These are phyloP conservation scores for Melanotaenia duboulayi DNA, from an alignment of 2,113 vertebrate species.

Conservation along the genomic window DNA sequence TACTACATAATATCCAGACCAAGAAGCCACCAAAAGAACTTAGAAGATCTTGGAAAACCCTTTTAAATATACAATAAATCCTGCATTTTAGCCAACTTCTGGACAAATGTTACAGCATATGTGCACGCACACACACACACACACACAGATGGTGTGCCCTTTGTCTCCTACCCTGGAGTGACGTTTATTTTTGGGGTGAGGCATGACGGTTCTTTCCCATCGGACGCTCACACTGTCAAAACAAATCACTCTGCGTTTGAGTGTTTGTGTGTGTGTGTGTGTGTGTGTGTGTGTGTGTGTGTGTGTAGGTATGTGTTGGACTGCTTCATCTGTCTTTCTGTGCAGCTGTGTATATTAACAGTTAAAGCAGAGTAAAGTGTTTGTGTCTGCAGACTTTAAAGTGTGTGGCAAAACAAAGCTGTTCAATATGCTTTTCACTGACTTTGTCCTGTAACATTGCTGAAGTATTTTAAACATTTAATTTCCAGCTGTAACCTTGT, in stretches of 20 bases:
- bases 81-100: no score
- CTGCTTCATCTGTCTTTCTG: slow-evolving; percentile 16
- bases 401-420: neutral
- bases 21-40: no score
- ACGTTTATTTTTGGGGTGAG: slow-evolving; percentile 57
- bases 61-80: neutral
- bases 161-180: slow-evolving; percentile 49
- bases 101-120: neutral
- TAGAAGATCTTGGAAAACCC: no score
- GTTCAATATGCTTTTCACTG: neutral
- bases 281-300: neutral
- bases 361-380: slow-evolving; percentile 20
- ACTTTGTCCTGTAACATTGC: slow-evolving; percentile 25
- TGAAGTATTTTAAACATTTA: slow-evolving; percentile 1
- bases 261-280: slow-evolving; percentile 4
- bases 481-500: slow-evolving; percentile 1
- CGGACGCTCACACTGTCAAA: slow-evolving; percentile 48
- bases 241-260: slow-evolving; percentile 28
- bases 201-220: slow-evolving; percentile 40
- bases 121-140: neutral
- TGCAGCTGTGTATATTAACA: slow-evolving; percentile 21
- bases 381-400: slow-evolving; percentile 12
- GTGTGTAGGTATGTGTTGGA: neutral
- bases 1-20: no score
- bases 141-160: slow-evolving; percentile 21